These are phyloP conservation scores for Australoheros facetus DNA, from an alignment of 2,797 vertebrate genomes.

Conservation along the genomic window DNA sequence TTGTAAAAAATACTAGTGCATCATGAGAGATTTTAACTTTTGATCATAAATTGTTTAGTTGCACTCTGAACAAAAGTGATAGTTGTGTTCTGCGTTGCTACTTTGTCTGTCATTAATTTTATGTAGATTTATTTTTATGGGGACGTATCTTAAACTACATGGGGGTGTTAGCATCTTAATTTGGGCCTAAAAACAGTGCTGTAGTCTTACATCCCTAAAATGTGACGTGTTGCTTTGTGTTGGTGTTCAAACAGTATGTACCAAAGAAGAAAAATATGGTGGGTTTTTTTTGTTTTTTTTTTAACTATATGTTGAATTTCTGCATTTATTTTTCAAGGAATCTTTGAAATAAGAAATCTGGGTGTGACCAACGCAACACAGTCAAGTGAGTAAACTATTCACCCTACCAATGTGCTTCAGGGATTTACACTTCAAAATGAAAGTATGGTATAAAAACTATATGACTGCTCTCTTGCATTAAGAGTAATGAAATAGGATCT, in stretches of 20 bases:
- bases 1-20: neutral
- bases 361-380: slow-evolving; percentile 40
- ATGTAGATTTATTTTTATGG: neutral
- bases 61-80: neutral
- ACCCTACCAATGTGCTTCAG: slow-evolving; percentile 53
- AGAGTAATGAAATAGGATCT: neutral
- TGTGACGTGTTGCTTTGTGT: neutral
- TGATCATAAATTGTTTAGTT: slow-evolving; percentile 8
- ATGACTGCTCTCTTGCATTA: neutral
- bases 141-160: neutral
- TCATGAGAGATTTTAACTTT: neutral
- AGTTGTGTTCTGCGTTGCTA: neutral
- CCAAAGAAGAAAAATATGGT: neutral
- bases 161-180: neutral
- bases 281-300: neutral
- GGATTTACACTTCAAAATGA: slow-evolving; percentile 35
- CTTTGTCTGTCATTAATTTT: neutral
- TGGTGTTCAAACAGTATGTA: too few species aligned
- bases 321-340: slow-evolving; percentile 42
- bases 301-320: neutral
- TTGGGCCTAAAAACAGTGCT: neutral
- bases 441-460: slow-evolving; percentile 8
- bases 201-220: neutral
- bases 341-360: slow-evolving; percentile 41
- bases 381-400: slow-evolving; percentile 47